Evolutionary conservation across 2,797 vertebrate genomes (phyloP).

Genomic region (Eptatretus atami): DNA sequence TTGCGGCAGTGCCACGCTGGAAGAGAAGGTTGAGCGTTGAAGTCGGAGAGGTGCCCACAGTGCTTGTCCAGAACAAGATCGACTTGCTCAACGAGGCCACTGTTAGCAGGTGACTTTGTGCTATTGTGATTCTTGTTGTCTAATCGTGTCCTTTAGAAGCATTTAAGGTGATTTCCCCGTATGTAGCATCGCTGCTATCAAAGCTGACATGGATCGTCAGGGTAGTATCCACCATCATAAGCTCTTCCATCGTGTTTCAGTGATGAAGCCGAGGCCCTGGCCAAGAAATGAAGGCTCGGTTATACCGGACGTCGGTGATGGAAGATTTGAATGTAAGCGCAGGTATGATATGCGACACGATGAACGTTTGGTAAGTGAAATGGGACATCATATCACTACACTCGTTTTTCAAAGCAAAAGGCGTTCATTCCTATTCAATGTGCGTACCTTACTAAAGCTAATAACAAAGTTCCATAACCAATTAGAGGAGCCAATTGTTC

Average conservation of each 20-base stretch:
- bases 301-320: conserved; percentile 80
- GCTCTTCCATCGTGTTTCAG: conserved; percentile 15
- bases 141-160: too few relatives aligned
- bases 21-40: conserved; percentile 73
- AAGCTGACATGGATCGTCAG: too few relatives aligned
- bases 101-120: conserved; percentile 45
- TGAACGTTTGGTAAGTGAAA: too few relatives aligned
- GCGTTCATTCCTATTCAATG: neutral
- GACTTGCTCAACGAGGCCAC: conserved; percentile 76
- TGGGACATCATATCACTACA: neutral
- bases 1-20: conserved; percentile 61
- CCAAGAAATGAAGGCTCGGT: conserved; percentile 65
- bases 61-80: conserved; percentile 96
- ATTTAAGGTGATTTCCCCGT: conserved; percentile 9
- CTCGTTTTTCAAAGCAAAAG: neutral
- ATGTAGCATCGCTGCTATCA: too few relatives aligned
- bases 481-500: neutral
- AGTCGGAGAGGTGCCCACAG: conserved; percentile 79
- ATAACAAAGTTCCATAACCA: neutral
- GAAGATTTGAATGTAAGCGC: conserved; percentile 83
- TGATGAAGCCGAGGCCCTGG: conserved; percentile 72
- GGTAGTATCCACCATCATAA: too few relatives aligned
- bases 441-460: neutral
- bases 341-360: conserved; percentile 19
- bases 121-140: too few relatives aligned